Percentiles rank a stretch among this genome's conserved stretches.
Conservation (phyloP, 2,888 invertebrate species). For the Pachycephus smyrnensis region DNA sequence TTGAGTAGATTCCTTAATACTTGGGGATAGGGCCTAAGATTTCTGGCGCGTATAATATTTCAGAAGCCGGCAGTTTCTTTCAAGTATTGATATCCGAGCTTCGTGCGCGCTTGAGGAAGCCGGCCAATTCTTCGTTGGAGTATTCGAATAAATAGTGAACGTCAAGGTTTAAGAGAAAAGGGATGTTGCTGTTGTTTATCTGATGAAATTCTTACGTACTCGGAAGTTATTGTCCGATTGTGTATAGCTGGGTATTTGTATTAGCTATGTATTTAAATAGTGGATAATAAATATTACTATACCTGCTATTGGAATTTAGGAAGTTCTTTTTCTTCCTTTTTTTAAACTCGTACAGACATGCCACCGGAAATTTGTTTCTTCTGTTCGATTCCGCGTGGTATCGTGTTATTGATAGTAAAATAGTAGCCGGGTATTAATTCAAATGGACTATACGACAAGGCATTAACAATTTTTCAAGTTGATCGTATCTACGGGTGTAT, state of each 20-base stretch:
- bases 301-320: neutral
- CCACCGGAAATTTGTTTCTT: neutral
- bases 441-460: neutral
- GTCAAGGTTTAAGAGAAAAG: neutral
- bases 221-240: neutral
- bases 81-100: neutral
- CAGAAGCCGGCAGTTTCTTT: neutral
- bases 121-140: neutral
- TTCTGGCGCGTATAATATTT: neutral
- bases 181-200: neutral
- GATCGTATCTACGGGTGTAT: neutral
- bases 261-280: neutral
- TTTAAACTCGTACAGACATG: neutral
- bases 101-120: neutral
- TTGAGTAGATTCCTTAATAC: neutral
- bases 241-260: neutral
- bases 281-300: neutral
- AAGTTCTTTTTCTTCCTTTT: neutral
- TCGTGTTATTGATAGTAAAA: neutral
- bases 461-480: neutral
- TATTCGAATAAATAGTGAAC: neutral
- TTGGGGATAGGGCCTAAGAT: neutral
- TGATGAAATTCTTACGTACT: neutral
- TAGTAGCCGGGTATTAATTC: neutral
- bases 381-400: neutral